Percentiles rank a stretch among this genome's conserved stretches.
Conservation (phyloP, 2,113 vertebrate species). For the Brachyistius frenatus region DNA sequence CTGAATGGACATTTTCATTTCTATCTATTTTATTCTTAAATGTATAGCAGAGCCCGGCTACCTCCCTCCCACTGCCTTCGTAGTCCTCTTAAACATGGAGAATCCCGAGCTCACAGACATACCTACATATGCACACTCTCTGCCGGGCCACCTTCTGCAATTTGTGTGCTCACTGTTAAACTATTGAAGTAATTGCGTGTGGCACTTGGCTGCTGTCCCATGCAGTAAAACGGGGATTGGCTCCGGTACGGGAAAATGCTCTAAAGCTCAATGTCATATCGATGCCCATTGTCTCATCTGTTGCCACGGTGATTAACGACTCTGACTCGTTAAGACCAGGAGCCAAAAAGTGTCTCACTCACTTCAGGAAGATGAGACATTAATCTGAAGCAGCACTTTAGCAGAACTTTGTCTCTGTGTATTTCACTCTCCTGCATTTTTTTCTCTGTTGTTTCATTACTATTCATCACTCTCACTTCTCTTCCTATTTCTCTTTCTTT, state of each 20-base stretch:
- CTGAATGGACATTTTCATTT: too few relatives aligned
- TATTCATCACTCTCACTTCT: constrained; percentile 24
- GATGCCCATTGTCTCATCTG: constrained; percentile 59
- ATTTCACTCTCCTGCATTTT: constrained; percentile 13
- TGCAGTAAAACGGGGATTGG: constrained; percentile 21
- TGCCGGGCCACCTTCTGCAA: neutral
- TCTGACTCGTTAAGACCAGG: neutral
- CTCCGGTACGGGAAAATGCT: constrained; percentile 35
- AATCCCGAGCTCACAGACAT: neutral
- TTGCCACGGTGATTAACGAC: constrained; percentile 59
- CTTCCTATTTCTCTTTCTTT: neutral
- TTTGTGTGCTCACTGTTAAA: constrained; percentile 12
- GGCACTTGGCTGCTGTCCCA: constrained; percentile 42
- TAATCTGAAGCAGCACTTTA: constrained; percentile 61
- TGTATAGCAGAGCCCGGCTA: neutral
- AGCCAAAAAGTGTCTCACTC: constrained; percentile 48
- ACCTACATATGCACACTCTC: neutral
- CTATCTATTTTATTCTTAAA: neutral
- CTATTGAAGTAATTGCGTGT: constrained; percentile 18
- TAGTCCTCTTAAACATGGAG: neutral
- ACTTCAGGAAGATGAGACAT: constrained; percentile 49
- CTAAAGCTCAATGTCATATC: constrained; percentile 56
- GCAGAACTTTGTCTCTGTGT: constrained; percentile 40
- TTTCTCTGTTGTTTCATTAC: constrained; percentile 10
- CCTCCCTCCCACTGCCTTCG: neutral